Evolutionary conservation across 2,888 invertebrate genomes (phyloP).

Genomic region (Meiosimyza platycephala): DNA sequence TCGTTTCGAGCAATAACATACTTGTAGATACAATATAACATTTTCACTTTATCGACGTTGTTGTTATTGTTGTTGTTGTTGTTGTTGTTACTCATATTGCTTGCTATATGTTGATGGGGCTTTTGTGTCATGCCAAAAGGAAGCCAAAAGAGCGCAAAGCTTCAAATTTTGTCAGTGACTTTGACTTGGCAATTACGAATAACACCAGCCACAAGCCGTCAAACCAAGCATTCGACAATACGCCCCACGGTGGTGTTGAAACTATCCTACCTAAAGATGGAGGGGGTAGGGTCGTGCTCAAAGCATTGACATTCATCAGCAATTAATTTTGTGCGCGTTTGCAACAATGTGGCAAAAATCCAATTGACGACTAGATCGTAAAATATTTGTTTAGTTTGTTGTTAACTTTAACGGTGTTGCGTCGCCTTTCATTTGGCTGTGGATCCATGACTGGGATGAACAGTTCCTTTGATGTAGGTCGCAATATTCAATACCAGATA

Average conservation of each 20-base stretch:
- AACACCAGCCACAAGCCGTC: constrained; percentile 21
- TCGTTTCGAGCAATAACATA: constrained; percentile 45
- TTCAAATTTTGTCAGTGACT: constrained; percentile 61
- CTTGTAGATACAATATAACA: constrained; percentile 55
- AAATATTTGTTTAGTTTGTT: constrained; percentile 46
- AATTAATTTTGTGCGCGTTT: constrained; percentile 64
- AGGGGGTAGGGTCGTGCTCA: not conserved
- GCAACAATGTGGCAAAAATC: constrained; percentile 62
- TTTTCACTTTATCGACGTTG: constrained; percentile 56
- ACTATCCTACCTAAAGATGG: constrained; percentile 16
- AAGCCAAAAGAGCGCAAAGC: constrained; percentile 46
- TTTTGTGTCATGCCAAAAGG: constrained; percentile 38
- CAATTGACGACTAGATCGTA: constrained; percentile 59
- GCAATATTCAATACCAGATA: not conserved
- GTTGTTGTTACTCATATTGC: constrained; percentile 41
- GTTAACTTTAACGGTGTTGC: constrained; percentile 37
- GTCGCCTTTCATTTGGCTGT: constrained; percentile 23
- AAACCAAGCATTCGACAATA: not conserved
- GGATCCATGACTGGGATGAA: not conserved
- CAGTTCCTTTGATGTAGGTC: constrained; percentile 40
- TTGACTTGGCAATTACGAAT: constrained; percentile 52
- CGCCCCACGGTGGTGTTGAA: not conserved
- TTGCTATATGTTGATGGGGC: constrained; percentile 36
- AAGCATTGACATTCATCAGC: constrained; percentile 60
- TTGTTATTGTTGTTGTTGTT: constrained; percentile 3